Conservation (phyloP, 2,888 invertebrate species). For the Gonocerus acuteangulatus region DNA sequence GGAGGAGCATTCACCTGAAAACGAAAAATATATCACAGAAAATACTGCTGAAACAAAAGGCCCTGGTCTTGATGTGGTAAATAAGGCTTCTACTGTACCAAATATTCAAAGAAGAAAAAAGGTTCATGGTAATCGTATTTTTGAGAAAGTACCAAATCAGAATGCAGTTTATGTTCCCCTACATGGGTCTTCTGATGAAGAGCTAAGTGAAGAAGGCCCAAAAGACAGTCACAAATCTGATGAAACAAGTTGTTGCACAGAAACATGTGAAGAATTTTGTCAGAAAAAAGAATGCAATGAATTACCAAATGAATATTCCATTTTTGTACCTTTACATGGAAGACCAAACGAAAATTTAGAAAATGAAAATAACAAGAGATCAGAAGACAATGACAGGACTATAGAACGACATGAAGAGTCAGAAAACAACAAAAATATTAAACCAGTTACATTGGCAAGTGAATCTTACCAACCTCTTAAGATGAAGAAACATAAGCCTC, state of each 20-base stretch:
- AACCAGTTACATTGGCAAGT: too few relatives aligned
- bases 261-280: too few relatives aligned
- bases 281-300: not conserved
- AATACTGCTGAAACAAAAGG: too few relatives aligned
- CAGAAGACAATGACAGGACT: not conserved
- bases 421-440: too few relatives aligned
- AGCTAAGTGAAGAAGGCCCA: not conserved
- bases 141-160: constrained; percentile 26
- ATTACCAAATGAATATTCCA: not conserved
- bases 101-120: too few relatives aligned
- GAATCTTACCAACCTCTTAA: not conserved
- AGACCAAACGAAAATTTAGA: constrained; percentile 24
- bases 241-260: too few relatives aligned
- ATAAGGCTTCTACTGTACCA: too few relatives aligned
- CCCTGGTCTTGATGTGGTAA: too few relatives aligned
- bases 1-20: too few relatives aligned
- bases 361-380: constrained; percentile 1
- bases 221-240: too few relatives aligned
- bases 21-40: too few relatives aligned
- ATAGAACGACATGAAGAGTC: too few relatives aligned
- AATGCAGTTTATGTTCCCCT: constrained; percentile 34
- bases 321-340: not conserved
- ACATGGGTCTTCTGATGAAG: constrained; percentile 35
- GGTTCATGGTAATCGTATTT: not conserved
- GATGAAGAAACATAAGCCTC: not conserved